These are phyloP conservation scores for Polyommatus icarus DNA, from an alignment of 2,888 invertebrate species.

Conservation along the genomic window DNA sequence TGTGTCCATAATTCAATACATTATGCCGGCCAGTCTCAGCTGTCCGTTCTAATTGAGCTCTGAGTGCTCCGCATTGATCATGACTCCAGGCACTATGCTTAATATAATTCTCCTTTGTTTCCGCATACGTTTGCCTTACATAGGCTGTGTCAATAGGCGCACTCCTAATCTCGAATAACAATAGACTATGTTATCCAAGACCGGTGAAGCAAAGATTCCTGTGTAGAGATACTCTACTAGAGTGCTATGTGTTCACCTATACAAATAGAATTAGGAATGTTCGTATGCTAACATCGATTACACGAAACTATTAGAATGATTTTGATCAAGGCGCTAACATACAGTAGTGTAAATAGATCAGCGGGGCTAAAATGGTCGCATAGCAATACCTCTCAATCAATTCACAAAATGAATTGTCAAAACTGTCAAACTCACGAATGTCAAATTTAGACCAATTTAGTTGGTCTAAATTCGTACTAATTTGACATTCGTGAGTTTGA, in stretches of 20 bases:
- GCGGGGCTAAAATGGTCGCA: too few species aligned
- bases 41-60: slow-evolving; percentile 13
- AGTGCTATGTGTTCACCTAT: background rate
- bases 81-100: slow-evolving; percentile 25
- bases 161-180: background rate
- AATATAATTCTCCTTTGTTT: slow-evolving; percentile 9
- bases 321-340: too few species aligned
- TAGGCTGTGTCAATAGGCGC: background rate
- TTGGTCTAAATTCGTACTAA: too few species aligned
- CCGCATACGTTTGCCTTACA: background rate
- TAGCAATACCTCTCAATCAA: too few species aligned
- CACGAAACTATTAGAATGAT: too few species aligned
- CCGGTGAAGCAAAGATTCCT: slow-evolving; percentile 7
- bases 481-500: too few species aligned
- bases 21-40: slow-evolving; percentile 2
- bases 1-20: slow-evolving; percentile 3
- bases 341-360: too few species aligned
- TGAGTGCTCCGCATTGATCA: slow-evolving; percentile 23
- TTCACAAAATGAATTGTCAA: too few species aligned
- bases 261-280: too few species aligned
- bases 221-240: background rate
- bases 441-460: too few species aligned
- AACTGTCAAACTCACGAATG: too few species aligned
- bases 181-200: slow-evolving; percentile 17
- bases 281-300: too few species aligned